Base-by-base conservation (phyloP, 2,797 vertebrate genomes). In the Steatocranus sp. region DNA sequence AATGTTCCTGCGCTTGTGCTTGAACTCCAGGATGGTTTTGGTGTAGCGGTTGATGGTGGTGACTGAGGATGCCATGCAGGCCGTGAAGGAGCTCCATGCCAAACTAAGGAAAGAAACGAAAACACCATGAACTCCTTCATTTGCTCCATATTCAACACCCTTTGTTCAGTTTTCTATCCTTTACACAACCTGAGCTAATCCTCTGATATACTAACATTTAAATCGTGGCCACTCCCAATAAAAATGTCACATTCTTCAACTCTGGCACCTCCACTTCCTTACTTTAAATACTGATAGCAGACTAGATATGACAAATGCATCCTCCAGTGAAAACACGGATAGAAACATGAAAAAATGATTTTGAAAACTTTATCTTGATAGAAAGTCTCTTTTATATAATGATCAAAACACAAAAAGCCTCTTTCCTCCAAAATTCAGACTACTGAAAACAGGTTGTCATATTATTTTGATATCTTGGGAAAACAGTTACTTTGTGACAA, bases 31-130 rank as follows among this genome's bases (percentile, higher is more conserved):
- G 88, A 96, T 96, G 78, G 97, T 97, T 95, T 97, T 97, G 8
- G 98, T 97, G 75, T 99, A 98, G 89, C 96, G 96, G 95, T 98
- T 98, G 89, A 97, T 96, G 51, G 97, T 97, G 25, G 96, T 97
- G 87, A 98, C 97, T 0, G 97, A 97, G 15, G 97, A 97, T 1
- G 96, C 97, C 98, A 98, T 98, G 87, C 98, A 99, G 88, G 97
- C 97, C 0, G 97, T 97, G 38, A 98, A 99, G 23, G 98, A 99
- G 70, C 96, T 95, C 98, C 98, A 99, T 0, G 98, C 97, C 61
- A 99, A 93, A 84, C 98, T 99, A 82, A 50, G 54, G 58, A 87
- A 25, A 66, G 48, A 86, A 10, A 83, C 27, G 1, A n/a, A 43
- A 50, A 85, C 23, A 1, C 14, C 14, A 25, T 58, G 43, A 56